Conservation (phyloP, 2,797 vertebrate species). For the Sebastolobus alascanus region DNA sequence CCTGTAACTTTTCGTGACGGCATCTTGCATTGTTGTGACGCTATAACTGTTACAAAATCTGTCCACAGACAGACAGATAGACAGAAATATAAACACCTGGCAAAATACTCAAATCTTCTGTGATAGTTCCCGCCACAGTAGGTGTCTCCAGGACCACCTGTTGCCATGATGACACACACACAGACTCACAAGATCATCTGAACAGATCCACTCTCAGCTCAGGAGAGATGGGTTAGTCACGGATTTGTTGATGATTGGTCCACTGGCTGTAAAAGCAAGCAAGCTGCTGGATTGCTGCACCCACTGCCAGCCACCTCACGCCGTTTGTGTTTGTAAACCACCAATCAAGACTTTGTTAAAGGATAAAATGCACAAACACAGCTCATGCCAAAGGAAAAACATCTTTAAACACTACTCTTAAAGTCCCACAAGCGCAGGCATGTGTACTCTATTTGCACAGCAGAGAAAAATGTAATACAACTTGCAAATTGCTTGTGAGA, state of each 20-base stretch:
- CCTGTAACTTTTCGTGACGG: no score
- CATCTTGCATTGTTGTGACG: no score
- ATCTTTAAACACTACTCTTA: slow-evolving; percentile 3
- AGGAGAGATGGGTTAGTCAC: not conserved
- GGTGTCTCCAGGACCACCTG: not conserved
- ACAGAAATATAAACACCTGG: no score
- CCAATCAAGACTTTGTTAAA: slow-evolving; percentile 26
- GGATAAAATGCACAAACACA: slow-evolving; percentile 29
- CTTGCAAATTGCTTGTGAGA: slow-evolving; percentile 53
- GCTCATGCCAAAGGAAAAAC: slow-evolving; percentile 30
- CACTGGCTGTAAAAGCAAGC: slow-evolving; percentile 24
- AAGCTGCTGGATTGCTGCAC: slow-evolving; percentile 21
- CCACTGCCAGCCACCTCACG: not conserved
- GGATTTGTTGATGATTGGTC: not conserved
- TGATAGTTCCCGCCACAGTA: not conserved
- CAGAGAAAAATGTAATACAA: slow-evolving; percentile 41
- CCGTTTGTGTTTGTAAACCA: slow-evolving; percentile 12
- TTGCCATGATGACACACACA: no score
- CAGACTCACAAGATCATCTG: not conserved
- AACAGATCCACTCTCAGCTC: slow-evolving; percentile 4
- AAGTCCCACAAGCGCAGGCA: not conserved
- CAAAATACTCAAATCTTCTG: no score
- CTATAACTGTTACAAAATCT: no score
- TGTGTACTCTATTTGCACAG: slow-evolving; percentile 19
- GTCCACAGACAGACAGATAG: no score